phyloP scores from a whole-genome alignment of 2,888 invertebrate species.

The Oscheius sp. region DNA sequence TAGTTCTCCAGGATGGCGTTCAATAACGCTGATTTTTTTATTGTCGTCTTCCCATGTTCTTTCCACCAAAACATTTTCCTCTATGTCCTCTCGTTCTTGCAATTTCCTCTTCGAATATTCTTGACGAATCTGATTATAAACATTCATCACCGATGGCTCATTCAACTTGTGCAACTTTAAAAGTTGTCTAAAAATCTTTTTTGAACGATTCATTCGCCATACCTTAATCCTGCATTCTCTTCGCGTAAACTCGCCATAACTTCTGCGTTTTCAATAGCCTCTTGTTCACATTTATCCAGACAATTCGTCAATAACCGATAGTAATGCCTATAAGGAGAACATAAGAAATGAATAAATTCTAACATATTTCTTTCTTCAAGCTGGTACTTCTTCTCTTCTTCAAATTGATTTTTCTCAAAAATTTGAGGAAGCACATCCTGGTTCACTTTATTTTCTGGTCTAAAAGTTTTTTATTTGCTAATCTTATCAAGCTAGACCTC shows the following conservation, averaged over 20 bases:
- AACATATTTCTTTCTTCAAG: conserved; percentile 12
- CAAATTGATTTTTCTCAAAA: not conserved
- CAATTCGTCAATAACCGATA: not conserved
- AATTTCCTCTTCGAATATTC: not conserved
- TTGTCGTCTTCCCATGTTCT: not conserved
- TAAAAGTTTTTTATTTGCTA: not conserved
- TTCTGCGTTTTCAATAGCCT: conserved; percentile 7
- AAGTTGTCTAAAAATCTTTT: conserved; percentile 4
- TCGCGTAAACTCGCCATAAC: conserved; percentile 4
- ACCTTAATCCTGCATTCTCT: conserved; percentile 14
- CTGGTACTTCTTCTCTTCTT: not conserved
- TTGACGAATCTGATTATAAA: not conserved
- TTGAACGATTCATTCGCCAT: not conserved
- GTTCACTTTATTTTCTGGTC: conserved; percentile 11
- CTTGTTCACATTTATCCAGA: not conserved
- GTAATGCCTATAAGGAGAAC: not conserved
- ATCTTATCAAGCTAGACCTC: not conserved
- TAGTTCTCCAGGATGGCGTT: no score
- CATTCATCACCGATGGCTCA: not conserved
- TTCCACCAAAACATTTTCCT: conserved; percentile 9
- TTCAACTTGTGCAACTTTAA: conserved; percentile 9
- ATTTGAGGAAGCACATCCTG: not conserved
- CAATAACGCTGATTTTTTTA: conserved; percentile 6
- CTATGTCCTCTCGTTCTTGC: not conserved
- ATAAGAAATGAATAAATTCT: not conserved